Evolutionary conservation across 2,888 invertebrate genomes (phyloP).

Genomic region (Neoascia interrupta): DNA sequence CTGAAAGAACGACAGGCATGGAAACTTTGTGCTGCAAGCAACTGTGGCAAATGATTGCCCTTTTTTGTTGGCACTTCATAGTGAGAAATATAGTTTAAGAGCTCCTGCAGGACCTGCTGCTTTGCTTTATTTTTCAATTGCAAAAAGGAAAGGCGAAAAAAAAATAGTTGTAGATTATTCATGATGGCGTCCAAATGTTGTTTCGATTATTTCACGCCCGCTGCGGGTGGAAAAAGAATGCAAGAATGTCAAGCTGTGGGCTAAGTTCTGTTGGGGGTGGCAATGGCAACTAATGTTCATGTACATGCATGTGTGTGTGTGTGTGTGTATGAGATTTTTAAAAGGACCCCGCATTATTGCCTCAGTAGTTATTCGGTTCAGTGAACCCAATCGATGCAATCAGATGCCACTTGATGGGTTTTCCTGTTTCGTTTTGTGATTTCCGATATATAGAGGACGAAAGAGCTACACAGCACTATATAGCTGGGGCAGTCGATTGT

Average conservation of each 20-base stretch:
- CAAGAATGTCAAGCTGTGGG: slow-evolving; percentile 25
- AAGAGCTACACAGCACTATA: no score
- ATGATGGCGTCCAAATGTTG: slow-evolving; percentile 61
- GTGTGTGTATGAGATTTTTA: slow-evolving; percentile 16
- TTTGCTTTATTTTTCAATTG: slow-evolving; percentile 61
- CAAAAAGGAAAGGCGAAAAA: neutral
- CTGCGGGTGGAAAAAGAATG: neutral
- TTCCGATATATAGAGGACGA: slow-evolving; percentile 55
- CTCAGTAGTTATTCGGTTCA: slow-evolving; percentile 66
- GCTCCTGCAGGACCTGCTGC: slow-evolving; percentile 18
- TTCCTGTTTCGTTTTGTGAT: slow-evolving; percentile 68
- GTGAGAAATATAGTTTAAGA: slow-evolving; percentile 60
- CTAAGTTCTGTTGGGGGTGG: no score
- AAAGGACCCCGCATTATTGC: slow-evolving; percentile 53
- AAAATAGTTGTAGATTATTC: slow-evolving; percentile 58
- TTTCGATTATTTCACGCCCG: slow-evolving; percentile 61
- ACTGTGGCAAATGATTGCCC: slow-evolving; percentile 33
- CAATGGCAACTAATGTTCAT: no score
- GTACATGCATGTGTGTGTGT: neutral
- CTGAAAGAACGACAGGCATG: slow-evolving; percentile 6
- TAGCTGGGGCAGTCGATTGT: slow-evolving; percentile 31
- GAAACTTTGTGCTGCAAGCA: neutral
- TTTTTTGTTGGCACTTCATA: slow-evolving; percentile 43
- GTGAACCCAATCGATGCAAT: slow-evolving; percentile 69
- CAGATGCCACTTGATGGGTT: slow-evolving; percentile 68